Evolutionary conservation across 2,797 vertebrate species (phyloP), one percentile per base, ranked within the genome.

Genomic region (Diceros bicornis): DNA sequence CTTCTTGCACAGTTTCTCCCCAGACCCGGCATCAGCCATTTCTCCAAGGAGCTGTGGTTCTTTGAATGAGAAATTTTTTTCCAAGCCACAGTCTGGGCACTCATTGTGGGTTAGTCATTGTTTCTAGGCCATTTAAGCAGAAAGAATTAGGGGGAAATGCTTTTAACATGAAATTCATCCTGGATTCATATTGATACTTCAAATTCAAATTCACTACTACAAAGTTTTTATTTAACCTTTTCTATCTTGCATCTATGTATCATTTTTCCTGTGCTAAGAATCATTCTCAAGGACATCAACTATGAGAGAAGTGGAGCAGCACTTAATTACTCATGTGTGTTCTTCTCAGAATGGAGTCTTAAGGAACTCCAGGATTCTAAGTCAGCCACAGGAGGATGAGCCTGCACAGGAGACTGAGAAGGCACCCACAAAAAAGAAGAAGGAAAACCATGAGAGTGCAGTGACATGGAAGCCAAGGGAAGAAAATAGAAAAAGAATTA

Each of bases 221-320:
- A 88, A 52, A 20, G 14, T 72, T 89, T 75, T 75, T 87, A 87
- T 25, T 57, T 85, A 50, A 37, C 66, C 14, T 69, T 86, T 92
- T 81, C 44, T 90, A 20, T 62, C n/a, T 57, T 86, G 23, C 13
- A 92, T 57, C 85, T 90, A 29, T 21, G 12, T 17, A 52, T 66
- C 55, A 83, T 92, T 92, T 92, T 90, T 52, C 64, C 59, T 20
- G 86, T 32, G 29, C 37, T 55, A 21, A 86, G 29, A 90, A 72
- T 59, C 75, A 87, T 87, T 88, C 37, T 79, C 64, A 61, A 89
- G 37, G 50, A 84, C 21, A 78, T 25, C 25, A 89, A 68, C 77
- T 68, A 55, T 34, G 25, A 44, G 61, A 89, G 62, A 89, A 92
- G n/a, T 16, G 74, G 34, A 61, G 59, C 66, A 62, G 68, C 57